Conservation (phyloP, 2,888 invertebrate genomes). For the Caenorhabditis zanzibari region DNA sequence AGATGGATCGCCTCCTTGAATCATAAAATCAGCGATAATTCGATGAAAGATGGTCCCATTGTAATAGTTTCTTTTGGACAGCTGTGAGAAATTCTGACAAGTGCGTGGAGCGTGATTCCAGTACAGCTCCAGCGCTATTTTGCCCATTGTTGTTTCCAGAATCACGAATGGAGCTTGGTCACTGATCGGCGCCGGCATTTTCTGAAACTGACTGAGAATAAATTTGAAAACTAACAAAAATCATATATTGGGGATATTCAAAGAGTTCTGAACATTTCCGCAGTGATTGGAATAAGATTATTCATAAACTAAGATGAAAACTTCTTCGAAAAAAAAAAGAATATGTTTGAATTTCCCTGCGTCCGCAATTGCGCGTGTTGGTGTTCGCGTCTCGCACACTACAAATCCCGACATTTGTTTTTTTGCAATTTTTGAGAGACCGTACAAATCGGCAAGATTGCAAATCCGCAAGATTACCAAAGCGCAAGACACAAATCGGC, state of each 20-base stretch:
- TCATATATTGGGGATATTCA: too few relatives aligned
- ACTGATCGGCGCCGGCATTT: slow-evolving; percentile 55
- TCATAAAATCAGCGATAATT: slow-evolving; percentile 89
- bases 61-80: slow-evolving; percentile 89
- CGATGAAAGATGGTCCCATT: slow-evolving; percentile 97
- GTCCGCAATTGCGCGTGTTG: slow-evolving; percentile 19
- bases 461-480: too few relatives aligned
- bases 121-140: slow-evolving; percentile 93
- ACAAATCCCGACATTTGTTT: not conserved
- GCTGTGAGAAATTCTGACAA: slow-evolving; percentile 97
- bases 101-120: slow-evolving; percentile 99
- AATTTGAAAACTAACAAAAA: not conserved
- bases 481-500: too few relatives aligned
- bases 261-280: not conserved
- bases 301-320: not conserved
- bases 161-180: slow-evolving; percentile 70
- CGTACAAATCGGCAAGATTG: too few relatives aligned
- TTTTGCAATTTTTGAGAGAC: not conserved
- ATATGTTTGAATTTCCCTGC: slow-evolving; percentile 16
- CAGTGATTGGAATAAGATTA: not conserved
- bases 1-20: slow-evolving; percentile 93
- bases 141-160: slow-evolving; percentile 88
- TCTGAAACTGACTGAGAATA: slow-evolving; percentile 12
- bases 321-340: not conserved
- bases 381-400: slow-evolving; percentile 22